These are phyloP conservation scores for Oryzias dopingdopingensis DNA, from an alignment of 2,797 vertebrate species.

Conservation along the genomic window DNA sequence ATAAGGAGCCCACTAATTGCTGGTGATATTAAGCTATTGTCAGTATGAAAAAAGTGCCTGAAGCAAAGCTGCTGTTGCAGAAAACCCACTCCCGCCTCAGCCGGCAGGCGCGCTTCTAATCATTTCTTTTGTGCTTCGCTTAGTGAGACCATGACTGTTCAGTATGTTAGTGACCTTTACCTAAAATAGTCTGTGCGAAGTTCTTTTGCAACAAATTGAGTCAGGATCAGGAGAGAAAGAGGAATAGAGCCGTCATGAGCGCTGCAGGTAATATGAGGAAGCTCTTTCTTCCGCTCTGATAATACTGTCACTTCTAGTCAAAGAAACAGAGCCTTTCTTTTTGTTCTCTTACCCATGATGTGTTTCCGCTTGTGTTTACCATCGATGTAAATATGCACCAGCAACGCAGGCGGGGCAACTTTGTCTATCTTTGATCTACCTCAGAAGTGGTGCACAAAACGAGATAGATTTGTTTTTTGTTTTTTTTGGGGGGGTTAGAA, in stretches of 20 bases:
- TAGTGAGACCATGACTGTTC: slow-evolving; percentile 8
- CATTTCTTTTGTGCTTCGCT: slow-evolving; percentile 12
- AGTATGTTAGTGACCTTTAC: slow-evolving; percentile 26
- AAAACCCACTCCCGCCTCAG: slow-evolving; percentile 16
- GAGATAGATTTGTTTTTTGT: slow-evolving; percentile 25
- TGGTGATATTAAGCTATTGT: slow-evolving; percentile 21
- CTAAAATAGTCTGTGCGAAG: slow-evolving; percentile 17
- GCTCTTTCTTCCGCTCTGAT: slow-evolving; percentile 11
- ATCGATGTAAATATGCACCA: slow-evolving; percentile 48
- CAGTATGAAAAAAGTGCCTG: slow-evolving; percentile 11
- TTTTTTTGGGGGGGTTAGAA: no score
- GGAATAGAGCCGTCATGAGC: slow-evolving; percentile 24
- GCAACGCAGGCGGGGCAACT: slow-evolving; percentile 41
- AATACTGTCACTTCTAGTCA: slow-evolving; percentile 41
- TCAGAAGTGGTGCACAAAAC: slow-evolving; percentile 12
- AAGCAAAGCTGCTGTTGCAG: slow-evolving; percentile 11
- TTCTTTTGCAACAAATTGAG: slow-evolving; percentile 19
- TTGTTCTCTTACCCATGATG: slow-evolving; percentile 28
- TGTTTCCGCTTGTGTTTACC: slow-evolving; percentile 35
- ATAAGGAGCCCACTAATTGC: slow-evolving; percentile 19
- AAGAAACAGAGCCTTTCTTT: slow-evolving; percentile 17
- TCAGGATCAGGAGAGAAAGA: slow-evolving; percentile 17
- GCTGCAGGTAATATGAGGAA: slow-evolving; percentile 19
- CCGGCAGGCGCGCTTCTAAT: slow-evolving; percentile 15
- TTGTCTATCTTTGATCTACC: slow-evolving; percentile 40